Base-by-base conservation (phyloP, 2,888 invertebrate species). In the Cephus spinipes region DNA sequence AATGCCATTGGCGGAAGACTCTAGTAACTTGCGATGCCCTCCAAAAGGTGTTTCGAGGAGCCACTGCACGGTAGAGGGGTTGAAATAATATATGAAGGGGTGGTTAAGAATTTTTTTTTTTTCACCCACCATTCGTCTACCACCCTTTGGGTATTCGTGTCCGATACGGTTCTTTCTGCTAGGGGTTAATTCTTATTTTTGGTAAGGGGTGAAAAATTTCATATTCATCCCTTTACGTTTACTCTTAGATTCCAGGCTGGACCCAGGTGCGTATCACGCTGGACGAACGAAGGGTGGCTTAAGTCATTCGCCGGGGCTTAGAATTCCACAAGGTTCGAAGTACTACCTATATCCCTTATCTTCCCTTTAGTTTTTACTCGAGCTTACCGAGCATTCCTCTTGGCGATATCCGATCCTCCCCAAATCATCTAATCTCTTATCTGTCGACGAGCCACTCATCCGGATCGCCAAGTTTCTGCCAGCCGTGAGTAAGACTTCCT, bases 341-440 rank as follows among this genome's bases (percentile, higher is more conserved):
- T 55, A 55, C 55, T 23, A 2, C 55, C 23, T 23, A 40, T 23
- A 40, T 6, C 23, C 40, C 55, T 55, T 55, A 55, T 55, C 55
- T 23, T 55, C 9, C 55, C 55, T 23, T 55, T 55, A 55, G 23
- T 55, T 55, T 55, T 55, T 55, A 9, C 55, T 23, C 2, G 23
- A 87, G 88, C 88, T 89, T 88, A 87, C 89, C 88, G 87, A 88
- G 89, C 90, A 85, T 88, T 88, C 87, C 87, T 86, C 84, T 87
- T 85, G 80, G 87, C 82, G 83, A 84, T 78, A 69, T 35, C 75
- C 36, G 35, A 55, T 34, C 34, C 40, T 12, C 40, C 68, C 12
- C 83, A 77, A 79, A 80, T 80, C 83, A 80, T 81, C 87, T 88
- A 88, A 88, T 88, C 87, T 87, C 87, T 88, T 89, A 82, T 86